Conservation (phyloP, 2,113 vertebrate species). For the Pongo pygmaeus region DNA sequence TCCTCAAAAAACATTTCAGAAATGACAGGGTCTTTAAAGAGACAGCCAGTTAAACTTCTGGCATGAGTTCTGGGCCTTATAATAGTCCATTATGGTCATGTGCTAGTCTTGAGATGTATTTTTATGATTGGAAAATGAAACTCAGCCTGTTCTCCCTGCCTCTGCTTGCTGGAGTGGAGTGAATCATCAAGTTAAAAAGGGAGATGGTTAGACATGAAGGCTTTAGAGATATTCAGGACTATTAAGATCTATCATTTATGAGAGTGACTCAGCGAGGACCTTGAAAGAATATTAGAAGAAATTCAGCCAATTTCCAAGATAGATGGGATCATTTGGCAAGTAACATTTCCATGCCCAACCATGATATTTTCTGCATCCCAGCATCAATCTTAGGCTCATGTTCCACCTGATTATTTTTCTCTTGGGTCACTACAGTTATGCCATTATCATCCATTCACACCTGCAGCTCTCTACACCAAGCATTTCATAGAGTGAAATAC, state of each 20-base stretch:
- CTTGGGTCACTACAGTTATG: conserved; percentile 40
- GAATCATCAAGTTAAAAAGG: conserved; percentile 61
- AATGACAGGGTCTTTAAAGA: not conserved
- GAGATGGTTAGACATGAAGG: conserved; percentile 32
- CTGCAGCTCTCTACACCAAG: not conserved
- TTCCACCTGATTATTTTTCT: conserved; percentile 66
- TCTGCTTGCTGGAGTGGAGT: not conserved
- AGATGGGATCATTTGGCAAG: conserved; percentile 59
- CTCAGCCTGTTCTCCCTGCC: not conserved
- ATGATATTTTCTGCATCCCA: not conserved
- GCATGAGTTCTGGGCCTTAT: not conserved
- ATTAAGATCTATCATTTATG: conserved; percentile 72
- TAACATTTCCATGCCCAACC: conserved; percentile 56
- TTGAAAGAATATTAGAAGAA: conserved; percentile 73
- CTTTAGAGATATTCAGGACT: conserved; percentile 49
- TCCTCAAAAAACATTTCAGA: not conserved
- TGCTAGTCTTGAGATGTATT: conserved; percentile 24
- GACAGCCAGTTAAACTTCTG: not conserved
- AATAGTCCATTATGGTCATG: not conserved
- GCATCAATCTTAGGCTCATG: conserved; percentile 45
- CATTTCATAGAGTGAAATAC: conserved; percentile 41
- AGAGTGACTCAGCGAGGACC: conserved; percentile 71
- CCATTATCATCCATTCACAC: conserved; percentile 66
- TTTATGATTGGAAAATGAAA: conserved; percentile 56
- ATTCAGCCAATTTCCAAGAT: conserved; percentile 72